Conservation (phyloP, 1,140 invertebrate genomes). For the Reticulitermes speratus region DNA sequence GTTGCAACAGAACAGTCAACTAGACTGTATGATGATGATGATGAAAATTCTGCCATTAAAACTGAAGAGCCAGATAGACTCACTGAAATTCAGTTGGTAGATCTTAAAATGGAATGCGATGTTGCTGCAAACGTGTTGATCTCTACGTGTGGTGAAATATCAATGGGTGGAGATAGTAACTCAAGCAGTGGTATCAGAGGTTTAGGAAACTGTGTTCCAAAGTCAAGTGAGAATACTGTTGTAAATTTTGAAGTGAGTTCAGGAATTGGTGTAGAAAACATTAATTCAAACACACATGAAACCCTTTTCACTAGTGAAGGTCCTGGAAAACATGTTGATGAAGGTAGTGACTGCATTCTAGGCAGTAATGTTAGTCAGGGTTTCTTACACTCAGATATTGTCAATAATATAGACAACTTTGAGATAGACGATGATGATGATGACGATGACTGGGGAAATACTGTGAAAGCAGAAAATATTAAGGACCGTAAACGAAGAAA, state of each 20-base stretch:
- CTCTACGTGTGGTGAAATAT: not conserved
- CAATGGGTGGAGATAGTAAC: not conserved
- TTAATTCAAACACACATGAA: constrained; percentile 8
- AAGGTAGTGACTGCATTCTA: not conserved
- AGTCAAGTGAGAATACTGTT: not conserved
- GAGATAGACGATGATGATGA: constrained; percentile 28
- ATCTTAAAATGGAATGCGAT: constrained; percentile 23
- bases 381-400: constrained; percentile 11
- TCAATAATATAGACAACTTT: constrained; percentile 32
- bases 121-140: constrained; percentile 33
- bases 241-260: not conserved
- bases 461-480: not conserved
- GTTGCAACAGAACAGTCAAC: not conserved
- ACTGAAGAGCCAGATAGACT: not conserved
- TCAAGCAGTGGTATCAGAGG: not conserved
- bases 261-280: constrained; percentile 22
- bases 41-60: not conserved
- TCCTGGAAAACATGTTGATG: constrained; percentile 1
- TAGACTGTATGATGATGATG: not conserved
- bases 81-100: constrained; percentile 21
- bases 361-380: not conserved
- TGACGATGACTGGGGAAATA: constrained; percentile 31
- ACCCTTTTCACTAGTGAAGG: constrained; percentile 22
- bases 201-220: not conserved
- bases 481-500: not conserved